Evolutionary conservation across 37 sponge, comb jelly and placozoan genomes (phyloP), one percentile per base, ranked within the genome.

Genomic region (Axinella damicornis): DNA sequence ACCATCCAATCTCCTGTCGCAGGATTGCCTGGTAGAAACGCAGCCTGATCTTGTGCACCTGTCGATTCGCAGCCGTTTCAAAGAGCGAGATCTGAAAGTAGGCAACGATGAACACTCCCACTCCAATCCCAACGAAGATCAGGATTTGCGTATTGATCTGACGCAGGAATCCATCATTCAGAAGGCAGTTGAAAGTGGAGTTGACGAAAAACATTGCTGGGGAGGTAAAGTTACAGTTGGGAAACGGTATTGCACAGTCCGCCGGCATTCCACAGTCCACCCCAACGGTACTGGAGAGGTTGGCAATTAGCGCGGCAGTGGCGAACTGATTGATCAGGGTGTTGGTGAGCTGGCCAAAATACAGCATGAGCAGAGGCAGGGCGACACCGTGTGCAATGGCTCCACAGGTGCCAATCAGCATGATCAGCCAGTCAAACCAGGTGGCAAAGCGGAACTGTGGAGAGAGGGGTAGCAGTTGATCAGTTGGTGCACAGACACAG

Each of bases 1-100:
- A 96, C 92, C 88, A 96, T 12, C 78, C 86, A 32, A 88, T 68
- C n/a, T 96, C 81, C 87, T 93, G 94, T 30, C 88, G 77, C 74
- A 94, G 84, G 35, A 94, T 69, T 33, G 91, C 72, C 9, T 71
- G 54, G 74, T 77, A 94, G 64, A 65, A 81, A 19, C 0, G 21
- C 69, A 71, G 35, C 17, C 91, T 53, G 37, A 94, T 87, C 53
- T 83, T 81, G 35, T 77, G 58, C 17, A 73, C 59, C 83, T 91
- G 92, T 5, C 82, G 87, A 53, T 86, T 73, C 12, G 71, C 69
- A 1, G 91, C 75, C 64, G 59, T 15, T 28, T 77, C 57, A 54
- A 81, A 86, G 69, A 80, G 73, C 24, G 53, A 77, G 9, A 85
- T 57, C 63, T 91, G 91, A 28, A 85, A 11, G 46, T 35, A 70